Percentiles rank a stretch among this genome's conserved stretches.
Conservation (phyloP, 2,888 invertebrate genomes). For the Sturmia bella region DNA sequence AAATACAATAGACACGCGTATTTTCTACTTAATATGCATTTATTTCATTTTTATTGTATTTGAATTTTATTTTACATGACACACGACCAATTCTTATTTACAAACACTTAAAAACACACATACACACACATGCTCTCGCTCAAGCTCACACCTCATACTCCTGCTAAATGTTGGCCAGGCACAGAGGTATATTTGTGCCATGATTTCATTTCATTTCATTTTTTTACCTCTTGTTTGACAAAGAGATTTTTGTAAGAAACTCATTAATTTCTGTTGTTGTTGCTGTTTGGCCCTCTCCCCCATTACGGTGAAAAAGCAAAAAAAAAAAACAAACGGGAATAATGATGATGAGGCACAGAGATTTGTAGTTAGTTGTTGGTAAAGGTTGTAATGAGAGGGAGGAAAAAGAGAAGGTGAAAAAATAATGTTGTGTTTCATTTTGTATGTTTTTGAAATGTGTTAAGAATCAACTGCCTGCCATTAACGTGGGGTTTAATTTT, state of each 20-base stretch:
- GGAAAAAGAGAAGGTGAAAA: background rate
- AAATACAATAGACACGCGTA: slow-evolving; percentile 67
- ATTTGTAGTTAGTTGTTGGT: slow-evolving; percentile 1
- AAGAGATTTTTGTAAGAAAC: slow-evolving; percentile 53
- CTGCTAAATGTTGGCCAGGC: slow-evolving; percentile 5
- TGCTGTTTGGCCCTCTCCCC: background rate
- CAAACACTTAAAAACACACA: slow-evolving; percentile 53
- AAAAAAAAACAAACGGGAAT: slow-evolving; percentile 8
- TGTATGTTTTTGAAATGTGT: slow-evolving; percentile 50
- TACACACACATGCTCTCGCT: background rate
- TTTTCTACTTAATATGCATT: slow-evolving; percentile 65
- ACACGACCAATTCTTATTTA: slow-evolving; percentile 62
- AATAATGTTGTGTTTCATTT: slow-evolving; percentile 9
- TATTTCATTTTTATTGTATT: slow-evolving; percentile 64
- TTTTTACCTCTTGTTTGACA: slow-evolving; percentile 51
- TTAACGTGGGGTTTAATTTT: slow-evolving; percentile 28
- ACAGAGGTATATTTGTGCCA: slow-evolving; percentile 29
- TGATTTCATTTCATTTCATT: background rate
- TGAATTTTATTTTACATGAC: slow-evolving; percentile 59
- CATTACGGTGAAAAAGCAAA: no score
- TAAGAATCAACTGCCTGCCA: slow-evolving; percentile 50
- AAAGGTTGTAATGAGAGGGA: background rate
- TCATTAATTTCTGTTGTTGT: slow-evolving; percentile 45
- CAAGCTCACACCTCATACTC: slow-evolving; percentile 32
- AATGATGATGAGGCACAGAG: slow-evolving; percentile 14